Evolutionary conservation across 2,888 invertebrate species (phyloP), one percentile per base, ranked within the genome.

Genomic region (Oscheius sp.): DNA sequence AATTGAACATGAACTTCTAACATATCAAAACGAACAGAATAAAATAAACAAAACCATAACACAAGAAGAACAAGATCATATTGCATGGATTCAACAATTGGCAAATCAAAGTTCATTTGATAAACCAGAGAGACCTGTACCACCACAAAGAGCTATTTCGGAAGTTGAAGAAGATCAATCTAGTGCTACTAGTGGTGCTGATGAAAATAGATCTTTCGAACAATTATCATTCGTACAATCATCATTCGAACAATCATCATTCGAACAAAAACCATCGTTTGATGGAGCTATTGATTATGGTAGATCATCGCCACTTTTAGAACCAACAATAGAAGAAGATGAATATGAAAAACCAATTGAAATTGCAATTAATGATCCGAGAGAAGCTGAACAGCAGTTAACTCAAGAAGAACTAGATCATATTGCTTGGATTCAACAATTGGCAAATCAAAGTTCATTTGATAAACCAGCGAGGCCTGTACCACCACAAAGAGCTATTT

Each of bases 51-150:
- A 47, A 24, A 20, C 22, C 2, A 24, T 50, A 22, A 56, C 71
- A 4, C 54, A 45, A 57, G 79, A 74, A 61, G 80, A 79, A 44
- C 51, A 73, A 12, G 76, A 79, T 17, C 74, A 74, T 36, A 74
- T 76, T 33, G 72, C 72, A 6, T 62, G 57, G 51, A 73, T 75
- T n/a, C 65, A 68, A 30, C 62, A 49, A 17, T 33, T 75, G 33
- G 75, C 75, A 4, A 67, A 71, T 20, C 74, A 77, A 38, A 63
- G 70, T 3, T 70, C 73, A 12, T 72, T 74, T 57, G 73, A 73
- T 14, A 22, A 63, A 28, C 30, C 57, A 8, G 32, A 17, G 12
- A 67, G 63, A n/a, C 38, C 50, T 0, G 22, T 20, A n/a, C 32
- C 49, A 2, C 36, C 36, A n/a, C 36, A 32, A 6, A 9, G 5